phyloP scores from a whole-genome alignment of 2,888 invertebrate genomes.

The Apodemia hepburni region DNA sequence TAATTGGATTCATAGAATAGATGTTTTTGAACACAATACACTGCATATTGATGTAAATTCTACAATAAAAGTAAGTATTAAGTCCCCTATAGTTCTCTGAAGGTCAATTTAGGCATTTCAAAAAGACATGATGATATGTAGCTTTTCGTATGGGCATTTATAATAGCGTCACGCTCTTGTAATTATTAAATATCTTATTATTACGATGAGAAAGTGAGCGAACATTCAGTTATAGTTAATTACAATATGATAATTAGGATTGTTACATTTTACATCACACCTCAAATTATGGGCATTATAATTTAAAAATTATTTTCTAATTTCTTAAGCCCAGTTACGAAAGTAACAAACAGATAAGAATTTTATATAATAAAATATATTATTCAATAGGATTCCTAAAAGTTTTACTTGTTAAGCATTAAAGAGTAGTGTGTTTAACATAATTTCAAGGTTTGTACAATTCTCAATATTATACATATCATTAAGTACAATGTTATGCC shows the following conservation, averaged over 20 bases:
- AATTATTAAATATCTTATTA: slow-evolving; percentile 5
- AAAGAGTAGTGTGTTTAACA: too few relatives aligned
- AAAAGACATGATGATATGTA: background rate
- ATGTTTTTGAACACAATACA: background rate
- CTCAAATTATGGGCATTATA: background rate
- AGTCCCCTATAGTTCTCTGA: background rate
- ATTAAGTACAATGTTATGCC: too few relatives aligned
- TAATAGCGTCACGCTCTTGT: slow-evolving; percentile 2
- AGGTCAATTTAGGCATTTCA: background rate
- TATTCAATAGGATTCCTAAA: too few relatives aligned
- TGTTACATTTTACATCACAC: background rate
- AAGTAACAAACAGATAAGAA: background rate
- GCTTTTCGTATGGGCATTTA: background rate
- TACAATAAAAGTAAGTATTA: background rate
- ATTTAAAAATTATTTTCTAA: background rate
- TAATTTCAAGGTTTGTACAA: background rate
- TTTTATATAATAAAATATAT: background rate
- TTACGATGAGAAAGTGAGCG: slow-evolving; percentile 13
- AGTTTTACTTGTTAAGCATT: too few relatives aligned
- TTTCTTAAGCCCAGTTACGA: background rate
- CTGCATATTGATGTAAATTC: background rate
- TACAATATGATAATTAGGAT: slow-evolving; percentile 7
- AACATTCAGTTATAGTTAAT: slow-evolving; percentile 3
- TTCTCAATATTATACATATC: too few relatives aligned
- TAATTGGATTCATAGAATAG: slow-evolving; percentile 1